A percentile compares a stretch with the other conserved stretches of the same genome.
phyloP scores from a whole-genome alignment of 2,113 vertebrate species.

The Perca flavescens region DNA sequence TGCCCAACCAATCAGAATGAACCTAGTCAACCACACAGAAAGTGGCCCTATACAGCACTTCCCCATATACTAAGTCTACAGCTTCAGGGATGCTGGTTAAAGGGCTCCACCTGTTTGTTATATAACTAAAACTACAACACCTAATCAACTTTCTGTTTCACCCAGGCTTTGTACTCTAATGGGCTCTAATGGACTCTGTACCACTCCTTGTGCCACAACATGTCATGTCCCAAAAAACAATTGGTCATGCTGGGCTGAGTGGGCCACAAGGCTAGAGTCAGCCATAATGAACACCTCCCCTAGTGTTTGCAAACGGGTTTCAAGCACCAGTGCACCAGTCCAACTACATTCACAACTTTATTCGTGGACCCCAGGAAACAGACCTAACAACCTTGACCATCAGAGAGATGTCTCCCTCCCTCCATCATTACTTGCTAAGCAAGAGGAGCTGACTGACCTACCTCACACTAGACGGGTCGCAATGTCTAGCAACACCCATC shows the following conservation, averaged over 20 bases:
- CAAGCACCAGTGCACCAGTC: not conserved
- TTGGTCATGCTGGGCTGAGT: slow-evolving; percentile 2
- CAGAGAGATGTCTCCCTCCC: not conserved
- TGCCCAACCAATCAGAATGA: slow-evolving; percentile 11
- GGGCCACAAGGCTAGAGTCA: not conserved
- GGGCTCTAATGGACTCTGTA: not conserved
- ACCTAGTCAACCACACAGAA: not conserved
- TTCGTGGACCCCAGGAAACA: not conserved
- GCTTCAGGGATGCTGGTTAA: slow-evolving; percentile 26
- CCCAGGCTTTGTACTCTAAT: slow-evolving; percentile 22
- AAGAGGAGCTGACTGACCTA: slow-evolving; percentile 45
- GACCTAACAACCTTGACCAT: not conserved
- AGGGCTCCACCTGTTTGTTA: slow-evolving; percentile 19
- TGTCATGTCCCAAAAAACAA: slow-evolving; percentile 19
- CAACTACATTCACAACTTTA: not conserved
- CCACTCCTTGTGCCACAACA: not conserved
- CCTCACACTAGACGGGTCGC: slow-evolving; percentile 32
- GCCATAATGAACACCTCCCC: not conserved
- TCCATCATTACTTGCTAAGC: slow-evolving; percentile 1
- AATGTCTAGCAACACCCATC: not conserved
- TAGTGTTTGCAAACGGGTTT: not conserved
- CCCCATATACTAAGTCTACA: not conserved
- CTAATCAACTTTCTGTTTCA: not conserved
- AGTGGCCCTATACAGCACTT: not conserved
- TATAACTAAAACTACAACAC: slow-evolving; percentile 11